Conservation (phyloP, 2,888 invertebrate species). For the Chaetogeoica ovagalla region DNA sequence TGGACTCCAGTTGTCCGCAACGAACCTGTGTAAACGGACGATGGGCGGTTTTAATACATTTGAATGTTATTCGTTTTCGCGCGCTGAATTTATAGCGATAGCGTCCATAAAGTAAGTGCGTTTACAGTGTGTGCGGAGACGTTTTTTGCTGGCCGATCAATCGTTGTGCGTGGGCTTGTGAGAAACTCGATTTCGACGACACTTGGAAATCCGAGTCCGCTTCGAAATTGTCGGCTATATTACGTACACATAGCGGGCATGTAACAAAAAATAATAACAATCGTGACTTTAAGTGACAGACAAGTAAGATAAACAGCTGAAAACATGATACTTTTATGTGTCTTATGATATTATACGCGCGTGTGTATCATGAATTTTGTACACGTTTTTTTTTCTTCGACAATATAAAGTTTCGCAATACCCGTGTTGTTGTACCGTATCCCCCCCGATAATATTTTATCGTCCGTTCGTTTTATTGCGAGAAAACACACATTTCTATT, state of each 20-base stretch:
- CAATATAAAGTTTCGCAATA: neutral
- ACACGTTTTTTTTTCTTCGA: neutral
- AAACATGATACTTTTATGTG: conserved; percentile 7
- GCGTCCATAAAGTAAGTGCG: conserved; percentile 60
- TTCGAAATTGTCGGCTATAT: conserved; percentile 17
- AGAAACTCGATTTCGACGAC: conserved; percentile 37
- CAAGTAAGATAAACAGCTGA: neutral
- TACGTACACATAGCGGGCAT: too few relatives aligned
- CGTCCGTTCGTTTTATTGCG: too few relatives aligned
- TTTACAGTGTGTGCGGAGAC: conserved; percentile 76
- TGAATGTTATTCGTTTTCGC: too few relatives aligned
- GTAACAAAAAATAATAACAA: neutral
- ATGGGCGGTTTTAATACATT: neutral
- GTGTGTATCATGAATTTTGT: neutral
- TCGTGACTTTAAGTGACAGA: conserved; percentile 10
- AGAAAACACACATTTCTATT: too few relatives aligned
- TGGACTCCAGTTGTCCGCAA: conserved; percentile 88
- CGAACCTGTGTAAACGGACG: conserved; percentile 72
- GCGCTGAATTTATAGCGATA: neutral
- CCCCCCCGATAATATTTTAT: too few relatives aligned
- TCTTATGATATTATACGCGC: neutral
- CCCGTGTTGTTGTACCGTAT: too few relatives aligned
- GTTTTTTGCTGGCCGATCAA: conserved; percentile 69
- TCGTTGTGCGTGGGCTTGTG: conserved; percentile 42
- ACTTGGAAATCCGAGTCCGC: conserved; percentile 35